phyloP scores from a whole-genome alignment of 2,888 invertebrate species.

The Cecidostiba fungosa region DNA sequence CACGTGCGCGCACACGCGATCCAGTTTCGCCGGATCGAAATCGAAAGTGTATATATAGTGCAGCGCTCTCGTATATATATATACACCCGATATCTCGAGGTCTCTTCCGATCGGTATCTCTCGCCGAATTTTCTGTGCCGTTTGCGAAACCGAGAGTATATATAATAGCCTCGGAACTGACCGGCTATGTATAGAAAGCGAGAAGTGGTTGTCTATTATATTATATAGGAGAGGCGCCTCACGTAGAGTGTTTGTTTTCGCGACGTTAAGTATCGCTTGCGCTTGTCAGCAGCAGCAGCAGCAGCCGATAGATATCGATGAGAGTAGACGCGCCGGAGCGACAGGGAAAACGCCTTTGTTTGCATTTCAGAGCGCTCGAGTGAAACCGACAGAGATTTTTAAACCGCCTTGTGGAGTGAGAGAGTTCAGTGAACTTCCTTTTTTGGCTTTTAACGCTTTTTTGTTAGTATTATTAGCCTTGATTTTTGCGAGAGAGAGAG shows the following conservation, averaged over 20 bases:
- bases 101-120: constrained; percentile 18
- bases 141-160: neutral
- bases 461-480: too few relatives aligned
- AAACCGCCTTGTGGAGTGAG: neutral
- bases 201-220: neutral
- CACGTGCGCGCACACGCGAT: constrained; percentile 14
- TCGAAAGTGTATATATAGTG: constrained; percentile 34
- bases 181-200: constrained; percentile 41
- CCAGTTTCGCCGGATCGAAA: constrained; percentile 47
- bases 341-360: constrained; percentile 52
- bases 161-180: neutral
- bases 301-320: neutral
- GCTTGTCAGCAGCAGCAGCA: neutral
- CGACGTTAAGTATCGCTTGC: neutral
- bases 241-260: too few relatives aligned
- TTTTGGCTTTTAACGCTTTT: neutral
- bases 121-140: constrained; percentile 32
- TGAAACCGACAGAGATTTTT: constrained; percentile 6
- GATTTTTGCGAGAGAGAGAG: too few relatives aligned
- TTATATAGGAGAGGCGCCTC: too few relatives aligned
- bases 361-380: constrained; percentile 41
- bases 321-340: neutral
- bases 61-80: neutral
- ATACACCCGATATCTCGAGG: neutral
- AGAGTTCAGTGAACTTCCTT: neutral